These are phyloP conservation scores for Menura novaehollandiae DNA, from an alignment of 2,113 vertebrate species.

Conservation along the genomic window DNA sequence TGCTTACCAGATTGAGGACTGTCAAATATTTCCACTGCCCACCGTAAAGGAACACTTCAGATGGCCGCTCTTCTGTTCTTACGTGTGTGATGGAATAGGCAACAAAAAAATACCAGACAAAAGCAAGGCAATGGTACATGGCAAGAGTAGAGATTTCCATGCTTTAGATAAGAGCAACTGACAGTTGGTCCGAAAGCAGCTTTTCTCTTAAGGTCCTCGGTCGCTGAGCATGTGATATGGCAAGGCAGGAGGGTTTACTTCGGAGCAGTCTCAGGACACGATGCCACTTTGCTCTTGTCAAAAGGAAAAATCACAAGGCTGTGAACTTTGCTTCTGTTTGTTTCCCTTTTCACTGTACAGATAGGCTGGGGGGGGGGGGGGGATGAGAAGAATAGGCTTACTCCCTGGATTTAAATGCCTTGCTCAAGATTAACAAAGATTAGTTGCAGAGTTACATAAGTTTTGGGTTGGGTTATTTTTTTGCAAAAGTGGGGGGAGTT, in stretches of 20 bases:
- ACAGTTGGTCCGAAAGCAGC: neutral
- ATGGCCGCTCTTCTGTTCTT: neutral
- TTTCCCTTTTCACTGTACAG: neutral
- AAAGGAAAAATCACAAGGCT: neutral
- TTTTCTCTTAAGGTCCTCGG: neutral
- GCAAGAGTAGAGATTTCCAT: conserved; percentile 40
- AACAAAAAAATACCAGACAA: conserved; percentile 72
- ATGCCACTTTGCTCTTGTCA: neutral
- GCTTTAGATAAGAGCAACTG: neutral
- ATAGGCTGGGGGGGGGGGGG: neutral
- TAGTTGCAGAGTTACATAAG: conserved; percentile 26
- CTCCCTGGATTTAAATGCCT: conserved; percentile 19
- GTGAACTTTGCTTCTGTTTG: neutral
- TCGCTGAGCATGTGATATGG: neutral
- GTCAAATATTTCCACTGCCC: conserved; percentile 77
- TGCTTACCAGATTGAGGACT: conserved; percentile 79
- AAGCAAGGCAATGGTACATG: conserved; percentile 59
- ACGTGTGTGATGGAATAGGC: neutral
- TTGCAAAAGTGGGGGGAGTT: neutral
- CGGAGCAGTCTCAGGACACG: rapidly evolving
- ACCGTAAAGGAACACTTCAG: conserved; percentile 50
- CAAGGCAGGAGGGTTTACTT: neutral
- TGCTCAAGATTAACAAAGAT: conserved; percentile 47
- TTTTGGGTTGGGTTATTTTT: neutral
- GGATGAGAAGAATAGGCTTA: conserved; percentile 6